Evolutionary conservation across 2,797 vertebrate species (phyloP), one percentile per base, ranked within the genome.

Genomic region (Chelidonichthys spinosus): DNA sequence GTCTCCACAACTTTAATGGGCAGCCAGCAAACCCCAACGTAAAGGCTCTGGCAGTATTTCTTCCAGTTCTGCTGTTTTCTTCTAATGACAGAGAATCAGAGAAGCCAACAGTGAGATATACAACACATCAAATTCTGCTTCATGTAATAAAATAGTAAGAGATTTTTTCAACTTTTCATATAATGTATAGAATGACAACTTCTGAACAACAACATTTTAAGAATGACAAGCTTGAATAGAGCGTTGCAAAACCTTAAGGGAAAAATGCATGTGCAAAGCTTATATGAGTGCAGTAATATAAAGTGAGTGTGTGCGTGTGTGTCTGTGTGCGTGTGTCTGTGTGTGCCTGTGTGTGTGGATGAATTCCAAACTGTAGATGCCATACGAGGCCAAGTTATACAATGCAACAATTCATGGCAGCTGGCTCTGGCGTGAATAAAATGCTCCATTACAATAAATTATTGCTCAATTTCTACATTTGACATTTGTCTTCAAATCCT

Each of bases 341-440:
- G 36, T 71, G 43, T 62, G 46, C 61, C 36, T 40, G 44, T 47
- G 47, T 55, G 52, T 69, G 39, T 65, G 52, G 7, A 32, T 42
- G n/a, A 13, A 56, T 10, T 56, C 54, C 54, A 80, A 53, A 25
- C 58, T 73, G 81, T 60, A 83, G 85, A 72, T 76, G 76, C 72
- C 75, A 63, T 67, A 50, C 63, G 49, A 81, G 71, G 76, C 65
- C 72, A 85, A 63, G 18, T 87, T 80, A 87, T 78, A 90, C 82
- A 89, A 85, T 78, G 74, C 55, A 84, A 67, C 55, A 77, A 89
- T 88, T 90, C 69, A 82, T 82, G 64, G 71, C 69, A 80, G 78
- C 49, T 46, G 43, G 32, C 74, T 85, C 68, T 74, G 52, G 58
- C 25, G 37, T 7, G 47, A 74, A 52, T 58, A 64, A 82, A 84